These are phyloP conservation scores for Tretioscincus oriximinensis DNA, from an alignment of 2,113 vertebrate genomes.

Conservation along the genomic window DNA sequence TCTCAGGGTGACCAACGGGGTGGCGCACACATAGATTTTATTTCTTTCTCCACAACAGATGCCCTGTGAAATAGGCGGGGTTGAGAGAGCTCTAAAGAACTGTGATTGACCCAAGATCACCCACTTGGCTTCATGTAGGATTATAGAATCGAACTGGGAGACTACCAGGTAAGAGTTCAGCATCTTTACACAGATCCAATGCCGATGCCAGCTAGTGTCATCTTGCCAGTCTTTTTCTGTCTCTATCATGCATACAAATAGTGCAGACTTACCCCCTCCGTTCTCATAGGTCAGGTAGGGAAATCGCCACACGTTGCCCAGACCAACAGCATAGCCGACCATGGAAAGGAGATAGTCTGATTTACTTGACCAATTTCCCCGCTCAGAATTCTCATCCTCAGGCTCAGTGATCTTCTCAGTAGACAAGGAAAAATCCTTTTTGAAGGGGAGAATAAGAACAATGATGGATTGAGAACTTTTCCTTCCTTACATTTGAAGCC, in stretches of 20 bases:
- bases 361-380: slow-evolving; percentile 92
- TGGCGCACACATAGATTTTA: too few relatives aligned
- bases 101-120: too few relatives aligned
- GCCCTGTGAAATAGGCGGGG: too few relatives aligned
- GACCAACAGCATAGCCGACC: slow-evolving; percentile 92
- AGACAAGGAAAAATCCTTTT: slow-evolving; percentile 64
- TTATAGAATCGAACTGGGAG: too few relatives aligned
- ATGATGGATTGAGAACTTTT: not conserved
- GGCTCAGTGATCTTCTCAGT: slow-evolving; percentile 47
- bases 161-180: too few relatives aligned
- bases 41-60: too few relatives aligned
- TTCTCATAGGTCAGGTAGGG: slow-evolving; percentile 93
- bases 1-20: too few relatives aligned
- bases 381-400: slow-evolving; percentile 76
- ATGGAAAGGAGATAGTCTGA: slow-evolving; percentile 91
- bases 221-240: not conserved
- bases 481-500: not conserved
- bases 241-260: rapidly evolving
- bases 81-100: too few relatives aligned
- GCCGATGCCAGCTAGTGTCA: too few relatives aligned
- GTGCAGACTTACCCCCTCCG: slow-evolving; percentile 81
- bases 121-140: too few relatives aligned
- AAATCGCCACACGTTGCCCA: slow-evolving; percentile 96
- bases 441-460: not conserved
- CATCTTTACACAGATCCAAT: too few relatives aligned